Evolutionary conservation across 2,113 vertebrate genomes (phyloP).

Genomic region (Dolichotis patagonum): DNA sequence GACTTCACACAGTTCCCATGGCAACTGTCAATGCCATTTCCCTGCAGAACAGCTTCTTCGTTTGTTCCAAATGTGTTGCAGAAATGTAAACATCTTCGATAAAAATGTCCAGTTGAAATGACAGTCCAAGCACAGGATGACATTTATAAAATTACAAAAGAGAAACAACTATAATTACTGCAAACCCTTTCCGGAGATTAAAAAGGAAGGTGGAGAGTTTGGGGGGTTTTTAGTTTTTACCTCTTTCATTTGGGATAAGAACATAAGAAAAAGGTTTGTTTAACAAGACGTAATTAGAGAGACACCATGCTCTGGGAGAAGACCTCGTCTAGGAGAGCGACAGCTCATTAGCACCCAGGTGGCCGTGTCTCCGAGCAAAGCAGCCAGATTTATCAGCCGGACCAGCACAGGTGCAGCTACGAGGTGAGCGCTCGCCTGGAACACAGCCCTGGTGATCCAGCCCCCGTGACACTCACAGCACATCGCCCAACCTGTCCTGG

Average conservation of each 20-base stretch:
- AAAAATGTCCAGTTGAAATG: slow-evolving; percentile 60
- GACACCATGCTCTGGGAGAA: slow-evolving; percentile 21
- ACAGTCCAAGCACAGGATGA: slow-evolving; percentile 1
- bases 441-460: not conserved
- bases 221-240: not conserved
- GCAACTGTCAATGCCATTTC: slow-evolving; percentile 72
- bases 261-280: not conserved
- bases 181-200: slow-evolving; percentile 11
- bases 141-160: slow-evolving; percentile 60
- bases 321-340: not conserved
- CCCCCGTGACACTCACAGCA: not conserved
- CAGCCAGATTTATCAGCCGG: not conserved
- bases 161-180: slow-evolving; percentile 43
- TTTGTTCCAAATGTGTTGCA: slow-evolving; percentile 64
- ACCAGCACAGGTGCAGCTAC: not conserved
- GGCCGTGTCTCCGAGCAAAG: not conserved
- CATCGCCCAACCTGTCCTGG: not conserved
- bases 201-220: not conserved
- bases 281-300: slow-evolving; percentile 72
- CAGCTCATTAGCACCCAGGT: slow-evolving; percentile 58
- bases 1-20: slow-evolving; percentile 77
- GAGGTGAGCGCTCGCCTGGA: not conserved
- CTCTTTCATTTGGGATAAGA: not conserved
- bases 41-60: not conserved
- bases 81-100: slow-evolving; percentile 73